Conservation (phyloP, 2,113 vertebrate genomes). For the Nerophis ophidion region DNA sequence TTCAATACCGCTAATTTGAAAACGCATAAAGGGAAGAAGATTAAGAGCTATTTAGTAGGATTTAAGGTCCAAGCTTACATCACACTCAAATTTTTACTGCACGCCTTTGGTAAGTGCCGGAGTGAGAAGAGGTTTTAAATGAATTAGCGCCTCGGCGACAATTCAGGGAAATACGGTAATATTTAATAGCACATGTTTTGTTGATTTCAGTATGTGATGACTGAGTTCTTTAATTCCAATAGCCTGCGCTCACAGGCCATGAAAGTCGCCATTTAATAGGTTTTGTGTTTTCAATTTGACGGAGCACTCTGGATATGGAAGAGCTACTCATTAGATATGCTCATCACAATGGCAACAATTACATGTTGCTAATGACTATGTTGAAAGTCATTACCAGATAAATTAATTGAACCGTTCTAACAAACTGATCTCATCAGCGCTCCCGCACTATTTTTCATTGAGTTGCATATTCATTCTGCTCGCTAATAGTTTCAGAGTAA, state of each 20-base stretch:
- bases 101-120: no score
- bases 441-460: not conserved
- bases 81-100: no score
- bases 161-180: no score
- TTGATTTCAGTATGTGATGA: no score
- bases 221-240: no score
- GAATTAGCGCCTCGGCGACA: no score
- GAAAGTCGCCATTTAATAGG: not conserved
- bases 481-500: no score
- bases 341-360: not conserved
- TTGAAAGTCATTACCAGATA: not conserved
- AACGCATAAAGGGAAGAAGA: no score
- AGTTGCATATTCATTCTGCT: not conserved
- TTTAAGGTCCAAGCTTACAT: no score
- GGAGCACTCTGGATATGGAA: not conserved
- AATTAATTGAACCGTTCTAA: not conserved
- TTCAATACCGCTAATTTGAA: no score
- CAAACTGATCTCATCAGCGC: not conserved
- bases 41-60: no score
- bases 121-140: no score
- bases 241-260: not conserved
- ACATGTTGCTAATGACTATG: not conserved
- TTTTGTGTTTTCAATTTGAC: not conserved
- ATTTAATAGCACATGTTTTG: not conserved
- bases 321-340: conserved; percentile 1